These are phyloP conservation scores for Heliconius cydno DNA, from an alignment of 2,888 invertebrate genomes.

Conservation along the genomic window DNA sequence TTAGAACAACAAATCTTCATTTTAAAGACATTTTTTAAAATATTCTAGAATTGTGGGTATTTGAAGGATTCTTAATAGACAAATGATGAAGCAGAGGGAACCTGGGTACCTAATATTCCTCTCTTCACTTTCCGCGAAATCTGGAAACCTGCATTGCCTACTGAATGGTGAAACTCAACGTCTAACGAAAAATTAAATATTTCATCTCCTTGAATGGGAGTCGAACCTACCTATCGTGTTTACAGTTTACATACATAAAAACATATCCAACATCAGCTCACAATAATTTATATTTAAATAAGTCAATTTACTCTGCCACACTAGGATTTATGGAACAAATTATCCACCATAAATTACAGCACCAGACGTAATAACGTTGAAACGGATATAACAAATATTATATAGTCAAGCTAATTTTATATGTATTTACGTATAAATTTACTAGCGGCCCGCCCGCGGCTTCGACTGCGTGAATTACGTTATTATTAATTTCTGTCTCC, in stretches of 20 bases:
- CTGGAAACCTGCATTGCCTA: too few species aligned
- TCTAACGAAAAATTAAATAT: too few species aligned
- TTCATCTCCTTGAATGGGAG: too few species aligned
- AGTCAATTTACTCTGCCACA: constrained; percentile 16
- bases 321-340: constrained; percentile 15
- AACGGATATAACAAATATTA: constrained; percentile 26
- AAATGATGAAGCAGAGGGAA: too few species aligned
- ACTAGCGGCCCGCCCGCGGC: too few species aligned
- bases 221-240: neutral
- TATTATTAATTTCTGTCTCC: too few species aligned
- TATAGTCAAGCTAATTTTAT: neutral
- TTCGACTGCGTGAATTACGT: too few species aligned
- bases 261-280: neutral
- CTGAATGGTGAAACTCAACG: too few species aligned
- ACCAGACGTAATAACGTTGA: constrained; percentile 2
- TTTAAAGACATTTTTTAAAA: neutral
- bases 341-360: constrained; percentile 2
- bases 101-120: too few species aligned
- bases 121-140: too few species aligned
- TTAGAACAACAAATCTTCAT: neutral
- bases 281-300: neutral
- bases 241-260: neutral
- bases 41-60: neutral
- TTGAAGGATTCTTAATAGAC: neutral
- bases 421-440: neutral